phyloP scores from a whole-genome alignment of 2,113 vertebrate species.

The Antechinus flavipes region DNA sequence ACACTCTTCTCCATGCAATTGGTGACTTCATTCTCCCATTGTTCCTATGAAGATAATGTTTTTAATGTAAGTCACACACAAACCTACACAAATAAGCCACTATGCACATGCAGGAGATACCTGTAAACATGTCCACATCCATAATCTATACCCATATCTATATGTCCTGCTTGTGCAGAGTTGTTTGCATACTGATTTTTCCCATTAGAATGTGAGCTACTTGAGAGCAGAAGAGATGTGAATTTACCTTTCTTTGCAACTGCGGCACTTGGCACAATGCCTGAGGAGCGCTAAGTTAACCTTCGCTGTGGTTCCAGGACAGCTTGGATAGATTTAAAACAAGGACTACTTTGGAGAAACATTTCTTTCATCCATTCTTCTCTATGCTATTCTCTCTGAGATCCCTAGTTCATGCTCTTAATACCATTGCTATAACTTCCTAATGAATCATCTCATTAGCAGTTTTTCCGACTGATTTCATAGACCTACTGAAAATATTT shows the following conservation, averaged over 20 bases:
- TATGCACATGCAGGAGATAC: too few species aligned
- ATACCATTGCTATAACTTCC: not conserved
- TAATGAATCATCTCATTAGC: not conserved
- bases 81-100: too few species aligned
- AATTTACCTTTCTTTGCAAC: not conserved
- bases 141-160: too few species aligned
- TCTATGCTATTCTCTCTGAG: not conserved
- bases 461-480: not conserved
- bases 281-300: not conserved
- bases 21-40: not conserved
- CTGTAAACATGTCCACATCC: too few species aligned
- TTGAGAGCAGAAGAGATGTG: not conserved
- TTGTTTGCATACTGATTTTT: not conserved
- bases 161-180: too few species aligned
- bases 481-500: not conserved
- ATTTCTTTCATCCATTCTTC: not conserved
- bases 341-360: not conserved
- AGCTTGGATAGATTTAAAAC: not conserved
- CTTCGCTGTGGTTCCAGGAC: not conserved
- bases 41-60: not conserved
- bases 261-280: not conserved
- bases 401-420: not conserved
- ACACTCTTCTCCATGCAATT: not conserved
- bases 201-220: not conserved
- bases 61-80: not conserved